These are phyloP conservation scores for Argyresthia albistria DNA, from an alignment of 2,888 invertebrate genomes.

Conservation along the genomic window DNA sequence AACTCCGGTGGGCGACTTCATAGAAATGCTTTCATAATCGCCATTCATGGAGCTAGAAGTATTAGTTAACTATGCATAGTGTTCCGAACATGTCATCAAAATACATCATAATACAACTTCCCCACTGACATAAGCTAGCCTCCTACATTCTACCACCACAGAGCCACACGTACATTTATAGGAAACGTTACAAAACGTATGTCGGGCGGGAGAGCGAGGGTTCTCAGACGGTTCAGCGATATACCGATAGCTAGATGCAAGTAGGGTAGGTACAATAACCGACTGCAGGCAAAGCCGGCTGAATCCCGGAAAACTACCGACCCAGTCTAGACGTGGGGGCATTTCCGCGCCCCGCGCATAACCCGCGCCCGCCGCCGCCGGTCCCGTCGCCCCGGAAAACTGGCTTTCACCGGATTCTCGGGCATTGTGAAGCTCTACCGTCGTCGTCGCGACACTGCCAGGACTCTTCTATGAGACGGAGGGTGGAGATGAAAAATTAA, in stretches of 20 bases:
- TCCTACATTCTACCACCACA: slow-evolving; percentile 23
- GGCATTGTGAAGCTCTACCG: slow-evolving; percentile 38
- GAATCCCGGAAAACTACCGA: slow-evolving; percentile 74
- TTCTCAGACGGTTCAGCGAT: slow-evolving; percentile 48
- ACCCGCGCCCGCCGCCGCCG: slow-evolving; percentile 19
- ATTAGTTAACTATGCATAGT: no score
- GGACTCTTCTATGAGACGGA: slow-evolving; percentile 31
- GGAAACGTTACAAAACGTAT: slow-evolving; percentile 49
- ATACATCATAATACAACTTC: slow-evolving; percentile 15
- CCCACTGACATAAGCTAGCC: slow-evolving; percentile 39
- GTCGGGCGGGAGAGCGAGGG: slow-evolving; percentile 46
- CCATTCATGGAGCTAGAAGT: background rate
- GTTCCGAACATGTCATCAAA: background rate
- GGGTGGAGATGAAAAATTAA: slow-evolving; percentile 38
- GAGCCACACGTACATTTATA: slow-evolving; percentile 15
- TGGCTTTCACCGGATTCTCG: slow-evolving; percentile 26
- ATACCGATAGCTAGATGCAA: slow-evolving; percentile 42
- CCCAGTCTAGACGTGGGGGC: slow-evolving; percentile 74
- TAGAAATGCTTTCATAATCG: background rate
- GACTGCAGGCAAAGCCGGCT: slow-evolving; percentile 67
- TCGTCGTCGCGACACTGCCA: slow-evolving; percentile 49
- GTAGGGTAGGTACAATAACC: slow-evolving; percentile 39
- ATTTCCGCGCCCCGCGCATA: slow-evolving; percentile 40
- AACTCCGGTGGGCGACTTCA: background rate
- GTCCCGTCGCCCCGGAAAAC: slow-evolving; percentile 25